Evolutionary conservation across 2,113 vertebrate species (phyloP).

Genomic region (Anolis sagrei): DNA sequence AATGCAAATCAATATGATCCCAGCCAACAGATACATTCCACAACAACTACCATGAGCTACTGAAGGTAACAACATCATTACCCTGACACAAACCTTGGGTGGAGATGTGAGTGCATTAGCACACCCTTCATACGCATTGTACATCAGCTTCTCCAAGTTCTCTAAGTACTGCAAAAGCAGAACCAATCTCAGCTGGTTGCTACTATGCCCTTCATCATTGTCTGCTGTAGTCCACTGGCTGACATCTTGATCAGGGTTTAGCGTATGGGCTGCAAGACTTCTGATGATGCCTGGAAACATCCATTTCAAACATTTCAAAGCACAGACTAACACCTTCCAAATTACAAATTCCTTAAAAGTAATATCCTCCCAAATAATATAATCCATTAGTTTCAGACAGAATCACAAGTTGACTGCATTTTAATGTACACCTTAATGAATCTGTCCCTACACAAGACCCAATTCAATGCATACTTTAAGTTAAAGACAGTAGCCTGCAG

Average conservation of each 20-base stretch:
- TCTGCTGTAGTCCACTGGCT: conserved; percentile 92
- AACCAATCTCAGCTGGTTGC: conserved; percentile 93
- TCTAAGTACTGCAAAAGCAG: conserved; percentile 96
- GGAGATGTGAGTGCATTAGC: conserved; percentile 95
- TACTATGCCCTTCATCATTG: conserved; percentile 92
- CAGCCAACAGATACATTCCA: not conserved
- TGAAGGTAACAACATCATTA: no score
- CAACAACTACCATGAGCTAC: not conserved
- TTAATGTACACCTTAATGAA: not conserved
- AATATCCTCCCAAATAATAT: not conserved
- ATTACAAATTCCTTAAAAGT: not conserved
- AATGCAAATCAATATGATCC: no score
- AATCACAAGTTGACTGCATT: not conserved
- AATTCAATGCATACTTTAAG: not conserved
- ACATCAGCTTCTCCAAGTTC: conserved; percentile 98
- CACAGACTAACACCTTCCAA: not conserved
- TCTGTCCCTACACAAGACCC: no score
- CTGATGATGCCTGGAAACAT: conserved; percentile 90
- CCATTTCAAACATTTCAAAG: conserved; percentile 33
- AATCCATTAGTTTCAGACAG: not conserved
- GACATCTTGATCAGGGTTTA: conserved; percentile 94
- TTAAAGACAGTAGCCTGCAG: not conserved
- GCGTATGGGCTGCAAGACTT: conserved; percentile 92
- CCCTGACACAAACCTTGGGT: conserved; percentile 86
- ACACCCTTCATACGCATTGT: conserved; percentile 97